Base-by-base conservation (phyloP, 2,888 invertebrate genomes). In the Yponomeuta sedellus region DNA sequence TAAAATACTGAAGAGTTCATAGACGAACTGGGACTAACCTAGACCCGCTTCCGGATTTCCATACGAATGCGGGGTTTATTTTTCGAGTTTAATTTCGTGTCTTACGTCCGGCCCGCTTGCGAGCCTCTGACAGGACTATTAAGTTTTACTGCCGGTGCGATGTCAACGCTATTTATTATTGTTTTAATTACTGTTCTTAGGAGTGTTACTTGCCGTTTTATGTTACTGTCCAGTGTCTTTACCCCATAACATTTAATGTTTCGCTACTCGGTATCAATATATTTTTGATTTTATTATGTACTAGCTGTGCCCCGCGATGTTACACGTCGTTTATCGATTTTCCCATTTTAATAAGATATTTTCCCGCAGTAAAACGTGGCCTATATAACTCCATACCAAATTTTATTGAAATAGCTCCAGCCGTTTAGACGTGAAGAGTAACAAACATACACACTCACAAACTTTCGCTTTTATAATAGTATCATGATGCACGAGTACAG, bases 11-110 rank as follows among this genome's bases (percentile, higher is more conserved):
- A 1, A 2, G 25, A 25, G 5, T 16, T 52, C 16, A 0, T 6
- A 16, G 16, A 12, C 12, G 16, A 52, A 52, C 0, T 3, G 5
- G 44, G 44, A 52, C 44, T 5, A 52, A 52, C 44, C 12, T 12
- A 52, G 34, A 5, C 44, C 44, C 44, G 16, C 16, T 52, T 52
- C 44, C 16, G 44, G 12, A 52, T 52, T 52, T 52, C 59, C 59
- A 59, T 59, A 22, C 59, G 22, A 22, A 19, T 12, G 59, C 59
- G 22, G 59, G 59, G 25, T 59, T 59, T 59, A 59, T 59, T 59
- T 34, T 19, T 59, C 19, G 59, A 59, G 22, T 59, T 59, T 22
- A 59, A 59, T 20, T 59, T 59, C 59, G 59, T 59, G 59, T 22
- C 19, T 25, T 22, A 59, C 25, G 59, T 59, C 19, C 22, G 22